These are phyloP conservation scores for Halichoerus grypus DNA, from an alignment of 2,113 vertebrate species.

Conservation along the genomic window DNA sequence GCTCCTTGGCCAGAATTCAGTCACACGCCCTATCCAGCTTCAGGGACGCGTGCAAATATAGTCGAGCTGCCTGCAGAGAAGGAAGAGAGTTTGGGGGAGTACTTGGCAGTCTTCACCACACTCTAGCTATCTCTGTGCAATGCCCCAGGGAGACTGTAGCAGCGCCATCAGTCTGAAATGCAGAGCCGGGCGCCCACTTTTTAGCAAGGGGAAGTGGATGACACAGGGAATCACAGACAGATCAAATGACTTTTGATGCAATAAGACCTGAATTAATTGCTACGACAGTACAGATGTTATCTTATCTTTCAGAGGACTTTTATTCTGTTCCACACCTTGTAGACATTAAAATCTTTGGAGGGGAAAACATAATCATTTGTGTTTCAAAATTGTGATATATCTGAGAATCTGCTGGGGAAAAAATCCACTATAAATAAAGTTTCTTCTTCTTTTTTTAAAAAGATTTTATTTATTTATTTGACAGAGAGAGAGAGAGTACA, in stretches of 20 bases:
- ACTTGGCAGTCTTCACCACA: not conserved
- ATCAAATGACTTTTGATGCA: not conserved
- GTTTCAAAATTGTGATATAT: slow-evolving; percentile 11
- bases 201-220: not conserved
- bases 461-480: too few relatives aligned
- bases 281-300: not conserved
- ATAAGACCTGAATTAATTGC: slow-evolving; percentile 13
- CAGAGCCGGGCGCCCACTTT: not conserved
- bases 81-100: not conserved
- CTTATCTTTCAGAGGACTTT: slow-evolving; percentile 14
- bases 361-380: not conserved
- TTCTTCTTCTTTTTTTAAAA: too few relatives aligned
- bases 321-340: not conserved
- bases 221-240: not conserved
- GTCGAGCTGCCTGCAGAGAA: not conserved
- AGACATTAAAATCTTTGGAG: slow-evolving; percentile 43
- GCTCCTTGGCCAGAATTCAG: not conserved
- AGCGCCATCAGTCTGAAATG: not conserved
- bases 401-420: not conserved
- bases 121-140: not conserved
- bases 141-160: not conserved
- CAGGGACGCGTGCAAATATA: not conserved
- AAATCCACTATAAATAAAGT: not conserved
- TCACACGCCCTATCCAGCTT: not conserved
- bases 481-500: too few relatives aligned